Evolutionary conservation across 1,140 invertebrate species (phyloP).

Genomic region (Sipha flava): DNA sequence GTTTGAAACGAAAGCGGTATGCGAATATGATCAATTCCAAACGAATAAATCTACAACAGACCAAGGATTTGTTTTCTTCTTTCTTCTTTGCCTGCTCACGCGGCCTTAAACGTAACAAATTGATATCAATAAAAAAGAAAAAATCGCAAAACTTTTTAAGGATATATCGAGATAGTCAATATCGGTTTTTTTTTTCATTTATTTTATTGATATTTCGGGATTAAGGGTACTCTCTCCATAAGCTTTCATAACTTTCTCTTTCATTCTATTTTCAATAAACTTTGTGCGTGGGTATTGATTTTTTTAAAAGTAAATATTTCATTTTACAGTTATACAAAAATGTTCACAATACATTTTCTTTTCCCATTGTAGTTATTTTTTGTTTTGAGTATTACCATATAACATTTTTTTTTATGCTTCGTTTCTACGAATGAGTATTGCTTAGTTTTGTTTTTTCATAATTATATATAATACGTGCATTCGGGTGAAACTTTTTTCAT

Average conservation of each 20-base stretch:
- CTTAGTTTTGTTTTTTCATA: no score
- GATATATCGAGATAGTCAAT: background rate
- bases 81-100: background rate
- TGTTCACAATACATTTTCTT: background rate
- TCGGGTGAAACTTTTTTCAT: no score
- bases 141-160: background rate
- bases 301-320: background rate
- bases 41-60: background rate
- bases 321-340: background rate
- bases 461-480: no score
- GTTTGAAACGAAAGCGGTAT: background rate
- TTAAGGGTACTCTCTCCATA: background rate
- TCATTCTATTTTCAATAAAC: background rate
- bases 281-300: background rate
- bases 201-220: background rate
- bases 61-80: background rate
- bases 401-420: no score
- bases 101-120: background rate
- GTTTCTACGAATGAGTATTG: no score
- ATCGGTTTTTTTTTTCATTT: no score
- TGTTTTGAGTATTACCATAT: no score
- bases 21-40: background rate
- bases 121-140: background rate
- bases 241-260: background rate
- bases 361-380: background rate